phyloP scores from a whole-genome alignment of 64 coral and sea anemone species.

The Pocillopora verrucosa region DNA sequence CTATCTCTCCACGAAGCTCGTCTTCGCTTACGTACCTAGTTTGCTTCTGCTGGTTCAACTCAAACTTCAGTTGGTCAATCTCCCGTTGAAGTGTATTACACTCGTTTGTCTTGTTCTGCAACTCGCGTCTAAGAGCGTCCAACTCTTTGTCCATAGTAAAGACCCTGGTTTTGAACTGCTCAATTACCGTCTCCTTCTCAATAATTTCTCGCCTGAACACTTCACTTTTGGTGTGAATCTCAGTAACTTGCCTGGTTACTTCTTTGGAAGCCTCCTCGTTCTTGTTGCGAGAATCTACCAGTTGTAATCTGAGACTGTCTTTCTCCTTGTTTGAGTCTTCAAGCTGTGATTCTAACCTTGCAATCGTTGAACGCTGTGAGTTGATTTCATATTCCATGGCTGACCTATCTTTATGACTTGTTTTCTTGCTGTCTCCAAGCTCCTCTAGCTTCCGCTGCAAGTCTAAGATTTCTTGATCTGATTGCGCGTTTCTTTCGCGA shows the following conservation, averaged over 20 bases:
- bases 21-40: slow-evolving; percentile 33
- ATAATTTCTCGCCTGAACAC: slow-evolving; percentile 74
- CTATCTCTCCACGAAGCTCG: slow-evolving; percentile 73
- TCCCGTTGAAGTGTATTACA: slow-evolving; percentile 45
- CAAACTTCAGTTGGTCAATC: slow-evolving; percentile 56
- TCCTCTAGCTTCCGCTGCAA: slow-evolving; percentile 62
- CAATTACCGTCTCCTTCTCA: slow-evolving; percentile 70
- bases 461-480: slow-evolving; percentile 51
- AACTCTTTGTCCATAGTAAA: slow-evolving; percentile 54
- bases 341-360: slow-evolving; percentile 65
- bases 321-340: slow-evolving; percentile 66
- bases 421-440: slow-evolving; percentile 49
- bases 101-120: slow-evolving; percentile 68
- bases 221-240: slow-evolving; percentile 76
- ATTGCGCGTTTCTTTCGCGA: slow-evolving; percentile 37
- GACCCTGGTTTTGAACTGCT: slow-evolving; percentile 54
- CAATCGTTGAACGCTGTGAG: slow-evolving; percentile 39
- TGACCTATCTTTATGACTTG: slow-evolving; percentile 56
- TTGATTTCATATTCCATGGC: slow-evolving; percentile 70
- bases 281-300: slow-evolving; percentile 55
- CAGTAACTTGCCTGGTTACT: slow-evolving; percentile 66
- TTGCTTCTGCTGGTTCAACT: slow-evolving; percentile 52
- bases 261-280: slow-evolving; percentile 76
- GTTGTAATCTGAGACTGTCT: slow-evolving; percentile 47
- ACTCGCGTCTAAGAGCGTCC: slow-evolving; percentile 53